Evolutionary conservation across 2,888 invertebrate genomes (phyloP), one percentile per base, ranked within the genome.

Genomic region (Sthenelais limicola): DNA sequence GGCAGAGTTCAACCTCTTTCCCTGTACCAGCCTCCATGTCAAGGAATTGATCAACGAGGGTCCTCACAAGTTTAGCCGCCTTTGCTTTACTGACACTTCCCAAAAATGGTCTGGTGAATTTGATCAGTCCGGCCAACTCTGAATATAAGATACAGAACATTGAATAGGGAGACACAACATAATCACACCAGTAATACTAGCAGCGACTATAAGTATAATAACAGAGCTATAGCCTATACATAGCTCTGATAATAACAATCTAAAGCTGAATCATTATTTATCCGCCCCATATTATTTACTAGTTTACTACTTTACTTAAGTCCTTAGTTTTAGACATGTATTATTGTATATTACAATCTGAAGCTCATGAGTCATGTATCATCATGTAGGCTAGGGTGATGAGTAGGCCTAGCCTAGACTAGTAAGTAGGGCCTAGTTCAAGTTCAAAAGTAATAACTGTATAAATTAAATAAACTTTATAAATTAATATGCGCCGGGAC

Each of bases 81-180:
- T 99, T 99, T 43, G 99, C 98, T 90, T 99, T 99, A 88, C 98
- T 98, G 85, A 99, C 96, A 82, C 94, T 91, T 83, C 93, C 93
- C 74, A 99, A 91, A 88, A 99, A 99, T 21, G 98, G 98, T 82
- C 98, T 92, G 67, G 97, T 97, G 76, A 94, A 93, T 90, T 95
- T 95, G 85, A 99, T 98, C 79, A 99, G 91, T 82, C 95, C 84
- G 21, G 88, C 89, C 38, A 91, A 81, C 71, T 89, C 90, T 89
- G 80, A 28, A 83, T 81, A 73, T 26, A 26, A 54, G 28, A 48
- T 33, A 7, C 18, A 15, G 9, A 12, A n/a, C n/a, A n/a, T n/a
- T n/a, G n/a, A n/a, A n/a, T n/a, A n/a, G n/a, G n/a, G n/a, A n/a
- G n/a, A n/a, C n/a, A n/a, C n/a, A n/a, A n/a, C n/a, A n/a, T n/a